These are phyloP conservation scores for Acanthurus lineatus DNA, from an alignment of 2,797 vertebrate species.

Conservation along the genomic window DNA sequence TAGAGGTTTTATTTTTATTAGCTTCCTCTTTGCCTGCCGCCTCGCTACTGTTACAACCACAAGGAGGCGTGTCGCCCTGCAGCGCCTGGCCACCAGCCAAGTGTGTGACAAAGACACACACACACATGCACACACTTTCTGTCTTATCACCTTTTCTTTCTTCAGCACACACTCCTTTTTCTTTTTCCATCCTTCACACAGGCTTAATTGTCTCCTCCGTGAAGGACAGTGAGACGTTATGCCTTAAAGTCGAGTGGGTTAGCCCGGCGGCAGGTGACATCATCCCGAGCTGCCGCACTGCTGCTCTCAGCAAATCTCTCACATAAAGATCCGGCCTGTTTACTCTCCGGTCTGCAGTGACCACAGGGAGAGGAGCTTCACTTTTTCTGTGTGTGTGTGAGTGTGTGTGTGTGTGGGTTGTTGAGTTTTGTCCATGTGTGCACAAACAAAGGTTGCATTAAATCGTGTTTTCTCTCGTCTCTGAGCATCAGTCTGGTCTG, in stretches of 20 bases:
- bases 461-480: background rate
- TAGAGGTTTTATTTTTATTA: no score
- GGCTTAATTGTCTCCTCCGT: conserved; percentile 11
- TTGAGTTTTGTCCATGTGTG: conserved; percentile 10
- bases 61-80: conserved; percentile 9
- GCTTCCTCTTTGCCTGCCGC: background rate
- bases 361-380: conserved; percentile 19
- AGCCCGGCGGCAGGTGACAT: conserved; percentile 45
- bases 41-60: background rate
- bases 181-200: conserved; percentile 8
- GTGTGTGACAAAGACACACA: conserved; percentile 10
- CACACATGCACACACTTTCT: background rate
- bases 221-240: conserved; percentile 29
- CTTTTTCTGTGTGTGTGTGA: conserved; percentile 13
- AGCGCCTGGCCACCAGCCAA: conserved; percentile 6
- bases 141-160: background rate
- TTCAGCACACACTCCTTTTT: background rate
- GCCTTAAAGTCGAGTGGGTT: conserved; percentile 3
- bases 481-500: background rate
- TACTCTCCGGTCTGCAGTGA: conserved; percentile 21
- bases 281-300: conserved; percentile 35
- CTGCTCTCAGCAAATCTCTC: conserved; percentile 47
- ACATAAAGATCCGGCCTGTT: conserved; percentile 28
- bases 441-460: conserved; percentile 17
- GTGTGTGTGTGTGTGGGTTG: conserved; percentile 21